These are phyloP conservation scores for Centruroides vittatus DNA, from an alignment of 1,140 invertebrate species.

Conservation along the genomic window DNA sequence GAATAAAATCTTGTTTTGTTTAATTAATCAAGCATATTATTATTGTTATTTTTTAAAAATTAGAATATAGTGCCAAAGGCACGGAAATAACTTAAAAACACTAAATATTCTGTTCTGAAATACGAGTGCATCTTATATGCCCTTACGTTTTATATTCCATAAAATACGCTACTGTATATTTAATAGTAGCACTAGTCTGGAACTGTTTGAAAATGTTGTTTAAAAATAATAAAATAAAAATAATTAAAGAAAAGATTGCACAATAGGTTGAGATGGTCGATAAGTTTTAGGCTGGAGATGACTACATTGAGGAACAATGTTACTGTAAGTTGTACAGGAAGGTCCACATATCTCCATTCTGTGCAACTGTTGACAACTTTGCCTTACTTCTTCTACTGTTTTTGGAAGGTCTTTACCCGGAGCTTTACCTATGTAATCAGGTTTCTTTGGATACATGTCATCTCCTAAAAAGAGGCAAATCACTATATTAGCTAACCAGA, in stretches of 20 bases:
- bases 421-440: slow-evolving; percentile 18
- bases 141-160: no score
- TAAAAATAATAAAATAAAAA: no score
- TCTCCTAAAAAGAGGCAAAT: slow-evolving; percentile 14
- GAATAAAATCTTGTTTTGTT: no score
- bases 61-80: no score
- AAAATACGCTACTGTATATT: no score
- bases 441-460: slow-evolving; percentile 21
- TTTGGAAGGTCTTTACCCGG: slow-evolving; percentile 18
- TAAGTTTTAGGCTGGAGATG: slow-evolving; percentile 16
- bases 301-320: slow-evolving; percentile 17
- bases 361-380: slow-evolving; percentile 18
- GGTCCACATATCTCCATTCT: slow-evolving; percentile 22
- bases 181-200: no score
- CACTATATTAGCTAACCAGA: not conserved
- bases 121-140: no score
- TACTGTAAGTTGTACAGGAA: slow-evolving; percentile 13
- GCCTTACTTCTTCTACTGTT: slow-evolving; percentile 18
- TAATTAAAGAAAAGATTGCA: slow-evolving; percentile 11
- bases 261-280: slow-evolving; percentile 4
- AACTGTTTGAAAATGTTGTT: no score
- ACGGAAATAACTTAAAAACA: no score
- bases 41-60: no score
- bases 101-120: no score
- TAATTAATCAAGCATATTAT: no score